Evolutionary conservation across 30 jellyfish, hydroid and myxozoan species (phyloP), one percentile per base, ranked within the genome.

Genomic region (Pseudorhiza aurosa): DNA sequence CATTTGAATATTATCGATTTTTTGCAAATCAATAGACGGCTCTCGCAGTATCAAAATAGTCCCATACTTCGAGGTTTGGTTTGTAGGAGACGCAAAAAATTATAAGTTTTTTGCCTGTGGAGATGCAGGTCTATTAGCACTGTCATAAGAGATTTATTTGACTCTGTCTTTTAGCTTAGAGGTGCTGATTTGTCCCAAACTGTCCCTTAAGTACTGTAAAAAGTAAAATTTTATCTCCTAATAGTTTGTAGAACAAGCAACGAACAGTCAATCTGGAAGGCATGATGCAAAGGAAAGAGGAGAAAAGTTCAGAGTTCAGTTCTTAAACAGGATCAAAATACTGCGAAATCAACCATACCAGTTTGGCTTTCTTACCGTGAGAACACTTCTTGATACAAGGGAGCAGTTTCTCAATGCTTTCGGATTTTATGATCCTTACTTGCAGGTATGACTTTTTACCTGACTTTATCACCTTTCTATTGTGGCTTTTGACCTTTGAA

Each of bases 381-480:
- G 96, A 49, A 76, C 96, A 0, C 72, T 94, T 26, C 91, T 94
- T 55, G 99, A 94, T 36, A 75, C 96, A 8, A 72, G 97, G 42
- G 97, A 86, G 29, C 99, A 94, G 77, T 94, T 87, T 63, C 87
- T 94, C 40, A 64, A 60, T 25, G 90, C 89, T 2, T 88, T 44
- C 57, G 87, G 95, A 3, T 94, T 94, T 60, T 76, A 55, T 53
- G 99, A 87, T 72, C 97, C 99, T 10, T 94, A 81, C 68, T 75
- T 94, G 26, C 96, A 94, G 96, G 97, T 94, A 14, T 11, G 37
- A n/a, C n/a, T n/a, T n/a, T n/a, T n/a, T n/a, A n/a, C n/a, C n/a
- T n/a, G n/a, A n/a, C n/a, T n/a, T n/a, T n/a, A n/a, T n/a, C n/a
- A n/a, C n/a, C n/a, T n/a, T n/a, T n/a, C n/a, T n/a, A n/a, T n/a